A percentile compares a stretch with the other conserved stretches of the same genome.
Evolutionary conservation across 2,113 vertebrate species (phyloP).

Genomic region (Sturnus vulgaris): DNA sequence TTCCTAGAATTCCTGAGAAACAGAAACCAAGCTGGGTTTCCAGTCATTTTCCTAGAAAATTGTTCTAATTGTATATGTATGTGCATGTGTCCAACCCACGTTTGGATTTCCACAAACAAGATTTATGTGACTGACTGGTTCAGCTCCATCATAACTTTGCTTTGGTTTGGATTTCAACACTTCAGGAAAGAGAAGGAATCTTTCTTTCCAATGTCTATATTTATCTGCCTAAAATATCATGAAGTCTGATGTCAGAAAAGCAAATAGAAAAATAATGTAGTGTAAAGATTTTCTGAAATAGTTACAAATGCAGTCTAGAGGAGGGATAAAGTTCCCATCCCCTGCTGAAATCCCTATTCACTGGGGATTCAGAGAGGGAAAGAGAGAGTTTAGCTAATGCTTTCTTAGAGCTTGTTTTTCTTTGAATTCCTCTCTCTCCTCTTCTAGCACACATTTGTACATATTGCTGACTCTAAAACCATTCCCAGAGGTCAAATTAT

Average conservation of each 20-base stretch:
- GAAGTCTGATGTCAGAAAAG: not conserved
- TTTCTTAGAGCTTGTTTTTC: constrained; percentile 41
- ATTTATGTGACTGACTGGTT: not conserved
- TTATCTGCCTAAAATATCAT: constrained; percentile 7
- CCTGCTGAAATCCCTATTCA: constrained; percentile 2
- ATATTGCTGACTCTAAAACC: constrained; percentile 45
- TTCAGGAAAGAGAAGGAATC: not conserved
- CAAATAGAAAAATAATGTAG: constrained; percentile 30
- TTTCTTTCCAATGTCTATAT: not conserved
- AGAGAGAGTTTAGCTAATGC: not conserved
- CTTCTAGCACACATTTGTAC: constrained; percentile 12
- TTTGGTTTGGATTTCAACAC: constrained; percentile 1
- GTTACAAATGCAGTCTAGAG: not conserved
- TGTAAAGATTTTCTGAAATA: not conserved
- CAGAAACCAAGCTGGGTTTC: not conserved
- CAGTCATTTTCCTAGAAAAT: not conserved
- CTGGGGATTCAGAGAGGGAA: not conserved
- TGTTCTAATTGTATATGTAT: not conserved
- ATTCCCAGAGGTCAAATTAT: constrained; percentile 52
- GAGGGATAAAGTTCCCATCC: not conserved
- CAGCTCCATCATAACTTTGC: not conserved
- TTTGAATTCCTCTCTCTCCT: constrained; percentile 17
- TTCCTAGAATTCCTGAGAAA: not conserved
- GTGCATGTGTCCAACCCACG: not conserved
- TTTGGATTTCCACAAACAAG: not conserved